Evolutionary conservation across 2,797 vertebrate species (phyloP).

Genomic region (Melanotaenia maccullochi): DNA sequence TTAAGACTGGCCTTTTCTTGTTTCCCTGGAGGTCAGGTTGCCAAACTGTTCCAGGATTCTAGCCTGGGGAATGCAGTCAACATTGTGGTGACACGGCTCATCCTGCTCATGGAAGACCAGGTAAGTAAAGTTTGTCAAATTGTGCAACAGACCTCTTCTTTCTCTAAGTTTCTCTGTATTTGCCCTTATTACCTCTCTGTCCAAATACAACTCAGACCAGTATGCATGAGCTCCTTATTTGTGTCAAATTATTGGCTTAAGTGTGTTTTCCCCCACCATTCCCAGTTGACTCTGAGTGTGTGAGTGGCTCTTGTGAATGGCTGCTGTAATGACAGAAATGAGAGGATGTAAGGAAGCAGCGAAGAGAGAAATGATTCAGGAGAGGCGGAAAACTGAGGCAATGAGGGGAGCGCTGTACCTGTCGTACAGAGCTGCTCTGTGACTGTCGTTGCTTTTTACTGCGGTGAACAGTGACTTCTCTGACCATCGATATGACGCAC

Average conservation of each 20-base stretch:
- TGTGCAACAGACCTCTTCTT: background rate
- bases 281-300: constrained; percentile 39
- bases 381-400: constrained; percentile 35
- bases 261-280: constrained; percentile 62
- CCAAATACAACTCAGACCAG: constrained; percentile 15
- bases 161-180: constrained; percentile 5
- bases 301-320: constrained; percentile 54
- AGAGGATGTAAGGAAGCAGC: constrained; percentile 27
- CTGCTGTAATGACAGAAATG: constrained; percentile 50
- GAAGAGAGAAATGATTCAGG: constrained; percentile 47
- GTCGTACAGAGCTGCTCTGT: constrained; percentile 66
- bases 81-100: constrained; percentile 95
- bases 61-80: constrained; percentile 99
- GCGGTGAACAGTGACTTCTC: constrained; percentile 55
- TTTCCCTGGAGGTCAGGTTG: constrained; percentile 99
- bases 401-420: constrained; percentile 49
- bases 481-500: constrained; percentile 47
- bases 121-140: constrained; percentile 70
- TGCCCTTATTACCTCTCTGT: constrained; percentile 14
- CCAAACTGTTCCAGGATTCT: constrained; percentile 99
- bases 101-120: constrained; percentile 98
- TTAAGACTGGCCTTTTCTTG: constrained; percentile 99
- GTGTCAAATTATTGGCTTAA: constrained; percentile 66
- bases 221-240: constrained; percentile 71
- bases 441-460: constrained; percentile 59